phyloP scores from a whole-genome alignment of 2,888 invertebrate species.

The Lasioglossum vierecki region DNA sequence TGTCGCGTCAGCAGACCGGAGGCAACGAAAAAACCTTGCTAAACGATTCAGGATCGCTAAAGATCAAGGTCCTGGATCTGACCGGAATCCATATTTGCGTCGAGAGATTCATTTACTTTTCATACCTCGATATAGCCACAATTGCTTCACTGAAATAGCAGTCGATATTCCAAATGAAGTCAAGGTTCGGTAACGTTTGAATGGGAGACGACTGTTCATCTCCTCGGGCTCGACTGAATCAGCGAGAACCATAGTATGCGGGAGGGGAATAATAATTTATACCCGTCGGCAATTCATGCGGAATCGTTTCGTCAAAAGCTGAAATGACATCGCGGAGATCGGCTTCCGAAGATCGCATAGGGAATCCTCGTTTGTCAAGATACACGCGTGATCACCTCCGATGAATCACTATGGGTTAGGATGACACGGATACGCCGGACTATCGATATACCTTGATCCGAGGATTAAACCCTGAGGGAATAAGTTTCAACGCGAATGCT shows the following conservation, averaged over 20 bases:
- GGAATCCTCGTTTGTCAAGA: background rate
- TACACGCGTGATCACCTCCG: slow-evolving; percentile 5
- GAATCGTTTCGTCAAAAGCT: background rate
- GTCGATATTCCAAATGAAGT: background rate
- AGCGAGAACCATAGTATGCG: background rate
- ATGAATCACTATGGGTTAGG: slow-evolving; percentile 17
- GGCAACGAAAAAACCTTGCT: background rate
- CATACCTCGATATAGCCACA: background rate
- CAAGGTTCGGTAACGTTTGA: background rate
- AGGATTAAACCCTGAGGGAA: background rate
- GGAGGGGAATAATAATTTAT: background rate
- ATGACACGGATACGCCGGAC: background rate
- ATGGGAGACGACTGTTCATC: background rate
- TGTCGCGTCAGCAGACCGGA: background rate
- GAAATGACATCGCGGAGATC: background rate
- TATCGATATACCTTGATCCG: background rate
- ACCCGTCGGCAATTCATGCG: background rate
- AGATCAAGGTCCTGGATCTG: background rate
- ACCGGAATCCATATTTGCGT: background rate
- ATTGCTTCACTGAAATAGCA: background rate
- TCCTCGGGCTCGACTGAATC: background rate
- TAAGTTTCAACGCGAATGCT: slow-evolving; percentile 1
- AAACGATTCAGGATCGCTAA: background rate
- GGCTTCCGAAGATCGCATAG: background rate
- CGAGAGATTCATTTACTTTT: background rate